phyloP scores from a whole-genome alignment of 2,888 invertebrate species.

The Lithophane ornitopus region DNA sequence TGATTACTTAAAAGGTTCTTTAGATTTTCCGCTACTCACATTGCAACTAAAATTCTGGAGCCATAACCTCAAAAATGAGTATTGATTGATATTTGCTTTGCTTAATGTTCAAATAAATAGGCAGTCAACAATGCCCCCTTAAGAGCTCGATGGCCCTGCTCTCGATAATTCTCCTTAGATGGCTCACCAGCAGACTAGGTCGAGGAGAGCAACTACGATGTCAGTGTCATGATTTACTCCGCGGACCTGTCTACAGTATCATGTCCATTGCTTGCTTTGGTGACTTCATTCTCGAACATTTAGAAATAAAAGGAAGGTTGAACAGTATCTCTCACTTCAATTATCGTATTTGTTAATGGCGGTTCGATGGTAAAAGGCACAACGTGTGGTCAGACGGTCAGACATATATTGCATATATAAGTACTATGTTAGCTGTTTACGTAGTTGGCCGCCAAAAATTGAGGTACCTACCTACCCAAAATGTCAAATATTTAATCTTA shows the following conservation, averaged over 20 bases:
- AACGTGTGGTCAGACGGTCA: conserved; percentile 85
- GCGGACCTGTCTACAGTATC: conserved; percentile 67
- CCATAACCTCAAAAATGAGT: not conserved
- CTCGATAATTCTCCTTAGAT: conserved; percentile 90
- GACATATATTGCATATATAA: conserved; percentile 77
- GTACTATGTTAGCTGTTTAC: conserved; percentile 79
- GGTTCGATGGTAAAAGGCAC: conserved; percentile 70
- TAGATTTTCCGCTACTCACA: not conserved
- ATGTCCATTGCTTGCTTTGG: conserved; percentile 75
- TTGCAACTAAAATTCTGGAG: not conserved
- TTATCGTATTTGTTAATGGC: conserved; percentile 40
- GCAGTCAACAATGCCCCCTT: conserved; percentile 83
- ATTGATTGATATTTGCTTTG: conserved; percentile 35
- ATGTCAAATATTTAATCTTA: conserved; percentile 4
- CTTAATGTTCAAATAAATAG: conserved; percentile 71
- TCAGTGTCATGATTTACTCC: conserved; percentile 85
- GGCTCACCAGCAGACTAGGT: conserved; percentile 89
- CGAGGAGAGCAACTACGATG: conserved; percentile 89
- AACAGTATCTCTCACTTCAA: conserved; percentile 38
- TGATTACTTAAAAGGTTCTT: not conserved
- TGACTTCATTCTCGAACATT: conserved; percentile 43
- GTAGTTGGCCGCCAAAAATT: conserved; percentile 77
- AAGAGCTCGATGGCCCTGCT: conserved; percentile 89
- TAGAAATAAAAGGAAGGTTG: conserved; percentile 47
- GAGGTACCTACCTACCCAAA: conserved; percentile 72